phyloP scores from a whole-genome alignment of 2,888 invertebrate genomes.

The Coelinius sp. region DNA sequence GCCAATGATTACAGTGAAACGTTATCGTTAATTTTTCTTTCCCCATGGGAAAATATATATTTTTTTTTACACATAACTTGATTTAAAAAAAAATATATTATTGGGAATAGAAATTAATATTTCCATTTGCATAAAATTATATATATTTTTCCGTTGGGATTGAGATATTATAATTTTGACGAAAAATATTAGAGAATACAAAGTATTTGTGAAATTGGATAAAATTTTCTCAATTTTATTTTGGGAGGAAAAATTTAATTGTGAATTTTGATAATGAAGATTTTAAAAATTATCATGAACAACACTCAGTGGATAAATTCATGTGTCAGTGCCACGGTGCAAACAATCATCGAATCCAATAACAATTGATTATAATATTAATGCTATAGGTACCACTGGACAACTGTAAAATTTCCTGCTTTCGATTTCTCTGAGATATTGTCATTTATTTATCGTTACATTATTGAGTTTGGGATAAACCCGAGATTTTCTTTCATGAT shows the following conservation, averaged over 20 bases:
- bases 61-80: no score
- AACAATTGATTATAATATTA: slow-evolving; percentile 62
- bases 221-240: neutral
- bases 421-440: slow-evolving; percentile 31
- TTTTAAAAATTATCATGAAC: slow-evolving; percentile 21
- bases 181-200: no score
- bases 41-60: no score
- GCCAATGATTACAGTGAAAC: neutral
- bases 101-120: no score
- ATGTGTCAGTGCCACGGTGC: slow-evolving; percentile 70
- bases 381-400: slow-evolving; percentile 46
- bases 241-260: neutral
- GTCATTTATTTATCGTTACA: neutral
- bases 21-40: no score
- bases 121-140: no score
- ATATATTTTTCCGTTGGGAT: no score
- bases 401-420: slow-evolving; percentile 53
- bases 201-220: no score
- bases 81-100: no score
- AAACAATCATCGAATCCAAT: slow-evolving; percentile 69
- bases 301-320: slow-evolving; percentile 51
- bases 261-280: neutral
- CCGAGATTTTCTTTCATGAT: neutral
- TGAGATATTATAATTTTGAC: no score
- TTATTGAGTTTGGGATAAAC: neutral